phyloP scores from a whole-genome alignment of 1,140 invertebrate species.

The Nymphalis io region DNA sequence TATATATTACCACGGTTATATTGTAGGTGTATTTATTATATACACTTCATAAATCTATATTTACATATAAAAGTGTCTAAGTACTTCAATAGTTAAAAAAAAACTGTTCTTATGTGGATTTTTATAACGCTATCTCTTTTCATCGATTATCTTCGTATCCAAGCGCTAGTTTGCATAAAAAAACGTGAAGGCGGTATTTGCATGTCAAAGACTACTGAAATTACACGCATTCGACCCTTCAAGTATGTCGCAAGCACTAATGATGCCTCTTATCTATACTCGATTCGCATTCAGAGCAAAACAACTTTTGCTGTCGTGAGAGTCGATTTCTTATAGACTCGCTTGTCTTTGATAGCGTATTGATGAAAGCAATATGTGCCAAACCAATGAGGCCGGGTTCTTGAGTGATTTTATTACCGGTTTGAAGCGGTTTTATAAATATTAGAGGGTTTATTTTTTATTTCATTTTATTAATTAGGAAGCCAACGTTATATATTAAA shows the following conservation, averaged over 20 bases:
- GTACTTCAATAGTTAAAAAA: neutral
- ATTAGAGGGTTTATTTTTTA: too few relatives aligned
- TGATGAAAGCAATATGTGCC: constrained; percentile 9
- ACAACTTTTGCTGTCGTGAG: neutral
- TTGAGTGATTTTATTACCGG: neutral
- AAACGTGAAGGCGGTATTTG: constrained; percentile 19
- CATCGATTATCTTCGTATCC: constrained; percentile 8
- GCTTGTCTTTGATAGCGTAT: constrained; percentile 1
- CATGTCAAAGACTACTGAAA: constrained; percentile 28
- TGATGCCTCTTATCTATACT: constrained; percentile 26
- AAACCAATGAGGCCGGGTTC: neutral
- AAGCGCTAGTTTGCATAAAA: constrained; percentile 20
- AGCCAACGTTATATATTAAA: too few relatives aligned
- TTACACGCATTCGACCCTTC: constrained; percentile 26
- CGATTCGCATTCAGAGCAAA: constrained; percentile 14
- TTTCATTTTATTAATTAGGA: too few relatives aligned
- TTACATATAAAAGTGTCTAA: too few relatives aligned
- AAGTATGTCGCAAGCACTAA: constrained; percentile 22
- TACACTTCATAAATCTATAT: too few relatives aligned
- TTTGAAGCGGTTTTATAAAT: too few relatives aligned
- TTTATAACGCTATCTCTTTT: neutral
- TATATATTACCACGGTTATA: neutral
- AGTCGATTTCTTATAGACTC: neutral
- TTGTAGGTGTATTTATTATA: too few relatives aligned
- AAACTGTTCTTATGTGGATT: neutral